A percentile compares a stretch with the other conserved stretches of the same genome.
Evolutionary conservation across 2,113 vertebrate species (phyloP).

Genomic region (Thalassarche chlororhynchos): DNA sequence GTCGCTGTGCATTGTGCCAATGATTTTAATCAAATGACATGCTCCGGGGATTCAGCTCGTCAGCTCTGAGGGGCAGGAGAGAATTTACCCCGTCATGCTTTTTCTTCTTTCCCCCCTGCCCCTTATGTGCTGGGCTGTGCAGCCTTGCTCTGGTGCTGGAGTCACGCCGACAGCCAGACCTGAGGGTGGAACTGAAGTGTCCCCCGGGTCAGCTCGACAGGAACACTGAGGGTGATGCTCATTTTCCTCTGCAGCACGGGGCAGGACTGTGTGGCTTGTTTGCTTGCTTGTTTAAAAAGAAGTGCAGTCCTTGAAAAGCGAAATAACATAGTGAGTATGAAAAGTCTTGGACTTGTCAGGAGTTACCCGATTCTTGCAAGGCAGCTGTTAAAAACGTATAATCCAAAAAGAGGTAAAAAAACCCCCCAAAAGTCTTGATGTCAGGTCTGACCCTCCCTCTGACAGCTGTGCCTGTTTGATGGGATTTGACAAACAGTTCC

Average conservation of each 20-base stretch:
- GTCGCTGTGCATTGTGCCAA: not conserved
- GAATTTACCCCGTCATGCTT: not conserved
- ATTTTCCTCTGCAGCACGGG: not conserved
- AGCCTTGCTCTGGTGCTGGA: not conserved
- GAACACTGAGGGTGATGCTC: not conserved
- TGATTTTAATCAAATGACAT: not conserved
- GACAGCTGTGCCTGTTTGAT: not conserved
- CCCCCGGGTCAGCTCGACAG: not conserved
- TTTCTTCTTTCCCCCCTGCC: accelerated
- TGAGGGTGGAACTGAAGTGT: not conserved
- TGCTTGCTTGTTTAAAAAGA: not conserved
- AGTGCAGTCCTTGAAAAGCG: not conserved
- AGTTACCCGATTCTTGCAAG: not conserved
- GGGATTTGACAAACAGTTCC: not conserved
- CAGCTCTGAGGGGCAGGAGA: not conserved
- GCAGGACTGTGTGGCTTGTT: not conserved
- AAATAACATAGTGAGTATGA: not conserved
- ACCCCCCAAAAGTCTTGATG: accelerated
- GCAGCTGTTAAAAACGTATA: not conserved
- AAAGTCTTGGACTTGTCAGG: not conserved
- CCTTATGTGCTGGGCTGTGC: too few relatives aligned
- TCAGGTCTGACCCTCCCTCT: not conserved
- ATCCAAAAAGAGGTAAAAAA: not conserved
- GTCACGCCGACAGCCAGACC: not conserved
- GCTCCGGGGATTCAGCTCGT: not conserved